Evolutionary conservation across 2,113 vertebrate species (phyloP).

Genomic region (Hemichromis elongatus): DNA sequence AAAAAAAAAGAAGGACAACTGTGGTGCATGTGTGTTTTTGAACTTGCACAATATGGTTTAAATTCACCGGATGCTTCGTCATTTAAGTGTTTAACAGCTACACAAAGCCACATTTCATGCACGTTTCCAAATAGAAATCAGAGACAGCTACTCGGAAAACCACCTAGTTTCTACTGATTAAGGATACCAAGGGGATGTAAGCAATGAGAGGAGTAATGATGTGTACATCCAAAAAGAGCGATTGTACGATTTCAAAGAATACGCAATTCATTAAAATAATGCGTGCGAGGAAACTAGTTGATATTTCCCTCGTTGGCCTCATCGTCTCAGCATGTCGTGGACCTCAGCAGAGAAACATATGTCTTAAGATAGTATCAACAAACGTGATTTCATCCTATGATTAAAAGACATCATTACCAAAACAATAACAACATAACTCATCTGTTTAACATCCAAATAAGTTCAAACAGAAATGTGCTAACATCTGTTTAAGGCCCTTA

Average conservation of each 20-base stretch:
- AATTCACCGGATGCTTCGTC: background rate
- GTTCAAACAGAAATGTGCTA: background rate
- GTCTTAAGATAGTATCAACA: background rate
- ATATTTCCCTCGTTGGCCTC: background rate
- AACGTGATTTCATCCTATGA: background rate
- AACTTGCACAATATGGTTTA: background rate
- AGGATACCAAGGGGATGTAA: background rate
- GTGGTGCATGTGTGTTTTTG: background rate
- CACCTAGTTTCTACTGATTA: constrained; percentile 3
- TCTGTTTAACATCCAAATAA: background rate
- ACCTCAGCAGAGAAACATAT: background rate
- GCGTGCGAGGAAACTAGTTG: background rate
- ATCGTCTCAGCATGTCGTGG: background rate
- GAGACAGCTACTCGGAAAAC: background rate
- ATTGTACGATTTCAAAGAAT: background rate
- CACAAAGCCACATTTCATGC: background rate
- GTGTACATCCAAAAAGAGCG: background rate
- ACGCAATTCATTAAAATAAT: background rate
- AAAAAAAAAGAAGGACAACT: background rate
- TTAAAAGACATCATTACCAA: background rate
- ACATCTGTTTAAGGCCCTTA: background rate
- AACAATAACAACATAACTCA: background rate
- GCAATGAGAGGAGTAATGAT: background rate
- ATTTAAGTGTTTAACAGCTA: background rate
- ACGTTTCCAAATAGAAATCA: background rate